Evolutionary conservation across 2,113 vertebrate species (phyloP).

Genomic region (Coreoperca whiteheadi): DNA sequence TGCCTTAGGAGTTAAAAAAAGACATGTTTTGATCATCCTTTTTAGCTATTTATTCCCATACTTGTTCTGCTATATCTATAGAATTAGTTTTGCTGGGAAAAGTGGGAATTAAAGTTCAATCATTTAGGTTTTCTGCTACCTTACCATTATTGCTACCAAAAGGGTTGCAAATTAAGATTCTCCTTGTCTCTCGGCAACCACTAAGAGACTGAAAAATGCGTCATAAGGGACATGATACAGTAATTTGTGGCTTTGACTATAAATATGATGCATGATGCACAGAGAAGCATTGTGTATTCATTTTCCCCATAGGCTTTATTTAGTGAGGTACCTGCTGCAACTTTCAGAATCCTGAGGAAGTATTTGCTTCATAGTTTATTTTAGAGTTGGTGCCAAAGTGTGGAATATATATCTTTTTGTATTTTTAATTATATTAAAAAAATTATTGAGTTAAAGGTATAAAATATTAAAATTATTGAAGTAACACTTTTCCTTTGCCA

Average conservation of each 20-base stretch:
- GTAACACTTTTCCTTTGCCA: background rate
- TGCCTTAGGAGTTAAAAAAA: conserved; percentile 81
- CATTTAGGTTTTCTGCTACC: conserved; percentile 81
- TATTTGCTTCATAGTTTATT: background rate
- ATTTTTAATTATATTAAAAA: background rate
- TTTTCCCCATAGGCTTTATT: conserved; percentile 66
- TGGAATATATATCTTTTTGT: background rate
- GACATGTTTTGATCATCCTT: conserved; percentile 82
- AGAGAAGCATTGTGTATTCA: conserved; percentile 64
- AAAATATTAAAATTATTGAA: conserved; percentile 1
- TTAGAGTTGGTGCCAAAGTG: background rate
- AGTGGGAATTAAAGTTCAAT: conserved; percentile 82
- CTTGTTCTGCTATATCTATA: conserved; percentile 76
- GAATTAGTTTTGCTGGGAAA: conserved; percentile 79
- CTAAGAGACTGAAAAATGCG: conserved; percentile 78
- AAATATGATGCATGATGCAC: conserved; percentile 72
- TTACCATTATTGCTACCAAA: conserved; percentile 85
- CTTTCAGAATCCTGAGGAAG: conserved; percentile 25
- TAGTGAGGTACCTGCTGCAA: conserved; percentile 66
- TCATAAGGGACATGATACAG: conserved; percentile 78
- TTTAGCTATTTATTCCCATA: conserved; percentile 79
- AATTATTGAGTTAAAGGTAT: background rate
- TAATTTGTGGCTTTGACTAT: conserved; percentile 82
- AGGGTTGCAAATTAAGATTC: conserved; percentile 82
- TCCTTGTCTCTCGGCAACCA: conserved; percentile 79